Percentiles rank a stretch among this genome's conserved stretches.
phyloP scores from a whole-genome alignment of 2,797 vertebrate species.

The Melanotaenia nigrans region DNA sequence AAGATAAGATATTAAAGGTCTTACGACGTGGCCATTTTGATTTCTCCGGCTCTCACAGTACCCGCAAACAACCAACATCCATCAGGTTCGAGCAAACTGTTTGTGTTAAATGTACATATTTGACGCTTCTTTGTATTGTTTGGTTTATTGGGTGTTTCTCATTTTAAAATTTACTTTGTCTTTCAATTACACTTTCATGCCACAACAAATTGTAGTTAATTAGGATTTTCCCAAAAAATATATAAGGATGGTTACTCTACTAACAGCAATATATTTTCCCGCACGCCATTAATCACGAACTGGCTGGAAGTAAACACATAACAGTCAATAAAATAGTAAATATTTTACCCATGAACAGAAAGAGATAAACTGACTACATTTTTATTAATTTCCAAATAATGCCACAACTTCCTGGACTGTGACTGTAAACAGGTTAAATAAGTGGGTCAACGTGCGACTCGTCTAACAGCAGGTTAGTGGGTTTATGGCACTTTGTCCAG shows the following conservation, averaged over 20 bases:
- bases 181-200: background rate
- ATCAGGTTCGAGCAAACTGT: background rate
- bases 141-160: background rate
- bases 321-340: background rate
- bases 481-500: background rate
- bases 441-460: constrained; percentile 1
- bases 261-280: background rate
- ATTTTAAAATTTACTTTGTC: background rate
- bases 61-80: background rate
- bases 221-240: background rate
- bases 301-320: constrained; percentile 6
- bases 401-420: background rate
- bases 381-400: background rate
- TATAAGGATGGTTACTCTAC: background rate
- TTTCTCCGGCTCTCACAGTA: background rate
- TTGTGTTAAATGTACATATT: background rate
- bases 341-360: background rate
- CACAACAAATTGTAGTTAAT: background rate
- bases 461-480: background rate
- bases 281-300: constrained; percentile 2
- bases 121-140: background rate
- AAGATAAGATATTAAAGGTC: constrained; percentile 18
- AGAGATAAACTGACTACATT: background rate
- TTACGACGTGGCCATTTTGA: background rate
- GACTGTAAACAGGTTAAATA: background rate